Conservation (phyloP, 2,888 invertebrate genomes). For the Oeneis ivallda region DNA sequence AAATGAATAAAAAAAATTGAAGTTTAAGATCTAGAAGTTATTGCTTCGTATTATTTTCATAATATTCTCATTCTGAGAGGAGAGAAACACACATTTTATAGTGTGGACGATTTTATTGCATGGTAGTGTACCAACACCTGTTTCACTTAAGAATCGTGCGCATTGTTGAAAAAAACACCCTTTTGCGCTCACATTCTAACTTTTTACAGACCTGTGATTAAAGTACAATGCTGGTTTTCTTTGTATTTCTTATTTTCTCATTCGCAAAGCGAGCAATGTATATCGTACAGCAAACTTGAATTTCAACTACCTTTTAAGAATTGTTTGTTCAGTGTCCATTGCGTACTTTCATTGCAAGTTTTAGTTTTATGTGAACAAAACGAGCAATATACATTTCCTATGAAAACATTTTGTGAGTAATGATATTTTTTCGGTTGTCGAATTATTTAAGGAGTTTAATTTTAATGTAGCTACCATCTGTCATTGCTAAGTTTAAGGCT, state of each 20-base stretch:
- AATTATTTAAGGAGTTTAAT: background rate
- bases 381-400: background rate
- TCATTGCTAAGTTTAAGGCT: slow-evolving; percentile 1
- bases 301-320: background rate
- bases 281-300: background rate
- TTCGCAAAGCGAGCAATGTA: slow-evolving; percentile 18
- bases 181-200: slow-evolving; percentile 7
- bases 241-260: background rate
- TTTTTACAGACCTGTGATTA: slow-evolving; percentile 3
- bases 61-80: no score
- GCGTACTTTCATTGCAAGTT: background rate
- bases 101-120: slow-evolving; percentile 18
- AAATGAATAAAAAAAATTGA: no score
- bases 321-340: background rate
- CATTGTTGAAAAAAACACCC: slow-evolving; percentile 14
- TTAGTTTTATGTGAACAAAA: background rate
- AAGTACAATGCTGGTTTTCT: slow-evolving; percentile 9
- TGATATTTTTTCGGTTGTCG: slow-evolving; percentile 11
- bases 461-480: slow-evolving; percentile 7
- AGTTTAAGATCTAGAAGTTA: no score
- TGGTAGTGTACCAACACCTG: slow-evolving; percentile 34
- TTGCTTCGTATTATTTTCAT: no score
- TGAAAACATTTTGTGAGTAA: background rate
- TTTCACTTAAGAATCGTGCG: slow-evolving; percentile 35
- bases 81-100: background rate